phyloP scores from a whole-genome alignment of 2,797 vertebrate genomes.

The Aldrovandia affinis region DNA sequence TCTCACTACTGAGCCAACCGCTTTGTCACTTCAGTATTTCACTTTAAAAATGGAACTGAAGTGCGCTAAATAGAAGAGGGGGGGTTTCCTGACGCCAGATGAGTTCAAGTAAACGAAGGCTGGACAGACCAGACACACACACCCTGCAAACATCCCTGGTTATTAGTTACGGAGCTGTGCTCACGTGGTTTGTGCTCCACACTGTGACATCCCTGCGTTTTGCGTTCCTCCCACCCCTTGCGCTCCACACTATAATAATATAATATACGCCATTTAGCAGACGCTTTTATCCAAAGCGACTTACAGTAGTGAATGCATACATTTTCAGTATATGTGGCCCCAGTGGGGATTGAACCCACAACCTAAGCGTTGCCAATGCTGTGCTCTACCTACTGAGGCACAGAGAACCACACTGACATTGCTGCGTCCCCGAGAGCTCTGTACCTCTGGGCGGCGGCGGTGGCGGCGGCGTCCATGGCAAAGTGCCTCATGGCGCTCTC shows the following conservation, averaged over 20 bases:
- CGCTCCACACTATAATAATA: no score
- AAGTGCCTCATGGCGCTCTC: conserved; percentile 85
- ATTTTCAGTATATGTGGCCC: no score
- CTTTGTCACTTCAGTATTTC: background rate
- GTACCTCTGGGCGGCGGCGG: conserved; percentile 75
- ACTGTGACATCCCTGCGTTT: background rate
- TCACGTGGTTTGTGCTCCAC: background rate
- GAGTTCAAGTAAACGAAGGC: conserved; percentile 9
- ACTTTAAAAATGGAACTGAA: background rate
- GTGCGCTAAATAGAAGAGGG: background rate
- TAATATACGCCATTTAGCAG: no score
- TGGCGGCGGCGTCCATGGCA: conserved; percentile 78
- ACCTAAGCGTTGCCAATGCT: no score
- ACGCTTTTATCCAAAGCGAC: no score
- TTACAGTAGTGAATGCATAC: no score
- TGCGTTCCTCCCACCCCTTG: background rate
- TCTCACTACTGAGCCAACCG: background rate
- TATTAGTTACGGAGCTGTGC: background rate
- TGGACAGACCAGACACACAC: background rate
- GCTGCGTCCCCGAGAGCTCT: conserved; percentile 6
- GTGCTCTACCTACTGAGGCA: no score
- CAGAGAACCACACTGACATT: no score
- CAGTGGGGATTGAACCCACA: no score
- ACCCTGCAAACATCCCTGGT: background rate
- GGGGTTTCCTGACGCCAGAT: background rate